phyloP scores from a whole-genome alignment of 2,797 vertebrate species.

The Rhinatrema bivittatum region DNA sequence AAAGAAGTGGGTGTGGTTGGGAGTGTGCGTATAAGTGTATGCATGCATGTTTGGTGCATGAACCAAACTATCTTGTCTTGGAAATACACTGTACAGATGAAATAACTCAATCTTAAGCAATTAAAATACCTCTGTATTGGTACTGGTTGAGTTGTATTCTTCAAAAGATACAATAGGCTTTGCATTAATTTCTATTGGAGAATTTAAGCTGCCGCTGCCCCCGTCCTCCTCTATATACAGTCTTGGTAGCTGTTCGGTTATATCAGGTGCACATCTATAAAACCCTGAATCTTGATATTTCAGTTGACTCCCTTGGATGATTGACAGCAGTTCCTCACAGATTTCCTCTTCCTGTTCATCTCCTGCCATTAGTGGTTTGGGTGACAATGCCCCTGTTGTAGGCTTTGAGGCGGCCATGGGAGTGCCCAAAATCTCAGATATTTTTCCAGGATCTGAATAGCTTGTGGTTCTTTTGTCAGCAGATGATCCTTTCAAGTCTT shows the following conservation, averaged over 20 bases:
- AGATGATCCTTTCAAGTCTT: slow-evolving; percentile 10
- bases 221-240: slow-evolving; percentile 81
- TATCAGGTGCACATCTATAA: slow-evolving; percentile 23
- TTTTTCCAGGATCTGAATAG: slow-evolving; percentile 8
- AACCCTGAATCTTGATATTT: slow-evolving; percentile 33
- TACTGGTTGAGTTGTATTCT: slow-evolving; percentile 33
- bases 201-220: slow-evolving; percentile 28
- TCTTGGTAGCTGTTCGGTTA: slow-evolving; percentile 46
- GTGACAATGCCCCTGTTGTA: slow-evolving; percentile 20
- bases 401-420: slow-evolving; percentile 16
- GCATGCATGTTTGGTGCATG: too few relatives aligned
- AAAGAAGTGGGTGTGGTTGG: too few relatives aligned
- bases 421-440: slow-evolving; percentile 15
- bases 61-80: too few relatives aligned
- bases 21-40: too few relatives aligned
- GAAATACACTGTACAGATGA: slow-evolving; percentile 1
- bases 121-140: slow-evolving; percentile 66
- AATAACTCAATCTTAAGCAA: slow-evolving; percentile 19
- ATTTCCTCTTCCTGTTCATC: slow-evolving; percentile 56
- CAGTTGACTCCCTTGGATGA: slow-evolving; percentile 38
- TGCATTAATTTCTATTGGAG: slow-evolving; percentile 28
- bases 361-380: slow-evolving; percentile 14
- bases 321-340: slow-evolving; percentile 44
- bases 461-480: slow-evolving; percentile 6
- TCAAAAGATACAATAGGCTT: slow-evolving; percentile 40